These are phyloP conservation scores for Rynchops niger DNA, from an alignment of 2,113 vertebrate genomes.

Conservation along the genomic window DNA sequence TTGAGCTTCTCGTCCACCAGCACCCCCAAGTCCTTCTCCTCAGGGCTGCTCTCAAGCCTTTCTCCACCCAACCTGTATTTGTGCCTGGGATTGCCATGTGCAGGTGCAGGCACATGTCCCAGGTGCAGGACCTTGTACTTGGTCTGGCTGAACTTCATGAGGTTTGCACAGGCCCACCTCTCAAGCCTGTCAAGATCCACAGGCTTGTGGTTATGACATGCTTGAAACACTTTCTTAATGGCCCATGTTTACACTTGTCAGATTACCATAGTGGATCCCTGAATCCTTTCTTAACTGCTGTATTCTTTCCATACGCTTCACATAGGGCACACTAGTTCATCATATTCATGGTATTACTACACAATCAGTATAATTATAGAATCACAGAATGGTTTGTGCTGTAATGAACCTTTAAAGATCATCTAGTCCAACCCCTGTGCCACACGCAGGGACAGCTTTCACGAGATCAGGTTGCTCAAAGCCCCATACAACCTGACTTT, in stretches of 20 bases:
- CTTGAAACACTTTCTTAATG: background rate
- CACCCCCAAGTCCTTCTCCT: too few relatives aligned
- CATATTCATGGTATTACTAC: background rate
- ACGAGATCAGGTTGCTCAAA: background rate
- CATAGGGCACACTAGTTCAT: background rate
- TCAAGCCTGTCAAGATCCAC: too few relatives aligned
- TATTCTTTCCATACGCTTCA: background rate
- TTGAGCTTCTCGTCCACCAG: too few relatives aligned
- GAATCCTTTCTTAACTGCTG: background rate
- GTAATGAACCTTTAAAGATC: background rate
- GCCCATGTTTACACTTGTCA: background rate
- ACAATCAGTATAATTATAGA: background rate
- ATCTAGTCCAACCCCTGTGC: background rate
- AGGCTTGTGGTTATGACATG: background rate
- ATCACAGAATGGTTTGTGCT: background rate
- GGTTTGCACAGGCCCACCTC: too few relatives aligned
- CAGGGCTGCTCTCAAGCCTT: too few relatives aligned
- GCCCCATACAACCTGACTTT: background rate
- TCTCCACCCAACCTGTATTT: too few relatives aligned
- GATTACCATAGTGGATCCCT: background rate
- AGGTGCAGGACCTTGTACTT: too few relatives aligned
- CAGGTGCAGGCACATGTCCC: too few relatives aligned
- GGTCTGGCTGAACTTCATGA: too few relatives aligned
- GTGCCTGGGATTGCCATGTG: too few relatives aligned
- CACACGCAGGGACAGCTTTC: background rate